Conservation (phyloP, 1,140 invertebrate genomes). For the Drosophila sturtevanti region DNA sequence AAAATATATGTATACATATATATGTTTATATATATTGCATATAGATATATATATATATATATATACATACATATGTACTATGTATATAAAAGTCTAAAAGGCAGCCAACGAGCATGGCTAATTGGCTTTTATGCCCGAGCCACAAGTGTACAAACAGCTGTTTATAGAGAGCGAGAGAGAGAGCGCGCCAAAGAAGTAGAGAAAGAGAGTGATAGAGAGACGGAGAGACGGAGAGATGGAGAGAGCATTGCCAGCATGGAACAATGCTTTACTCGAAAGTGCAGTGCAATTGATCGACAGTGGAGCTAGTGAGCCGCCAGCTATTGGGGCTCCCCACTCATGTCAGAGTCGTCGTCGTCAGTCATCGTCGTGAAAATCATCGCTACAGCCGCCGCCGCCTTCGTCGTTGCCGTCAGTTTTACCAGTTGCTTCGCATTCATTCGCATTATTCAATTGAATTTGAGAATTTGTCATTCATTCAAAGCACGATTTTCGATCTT, state of each 20-base stretch:
- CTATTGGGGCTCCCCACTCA: slow-evolving; percentile 20
- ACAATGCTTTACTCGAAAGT: slow-evolving; percentile 59
- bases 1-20: slow-evolving; percentile 20
- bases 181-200: background rate
- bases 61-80: background rate
- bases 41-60: background rate
- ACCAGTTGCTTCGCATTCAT: slow-evolving; percentile 24
- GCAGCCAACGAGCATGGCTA: slow-evolving; percentile 50
- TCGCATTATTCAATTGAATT: slow-evolving; percentile 44
- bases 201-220: too few species aligned
- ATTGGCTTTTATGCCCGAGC: slow-evolving; percentile 43
- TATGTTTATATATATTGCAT: background rate
- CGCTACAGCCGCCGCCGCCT: slow-evolving; percentile 19
- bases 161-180: slow-evolving; percentile 16
- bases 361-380: slow-evolving; percentile 32
- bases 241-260: slow-evolving; percentile 41
- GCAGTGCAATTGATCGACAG: slow-evolving; percentile 66
- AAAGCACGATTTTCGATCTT: slow-evolving; percentile 52
- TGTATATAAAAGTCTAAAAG: slow-evolving; percentile 14
- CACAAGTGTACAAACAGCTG: slow-evolving; percentile 56
- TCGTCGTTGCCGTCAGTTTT: slow-evolving; percentile 20
- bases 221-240: slow-evolving; percentile 10
- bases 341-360: slow-evolving; percentile 45
- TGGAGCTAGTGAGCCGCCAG: slow-evolving; percentile 16
- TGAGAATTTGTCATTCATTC: slow-evolving; percentile 62